These are phyloP conservation scores for Episyrphus balteatus DNA, from an alignment of 1,140 invertebrate genomes.

Conservation along the genomic window DNA sequence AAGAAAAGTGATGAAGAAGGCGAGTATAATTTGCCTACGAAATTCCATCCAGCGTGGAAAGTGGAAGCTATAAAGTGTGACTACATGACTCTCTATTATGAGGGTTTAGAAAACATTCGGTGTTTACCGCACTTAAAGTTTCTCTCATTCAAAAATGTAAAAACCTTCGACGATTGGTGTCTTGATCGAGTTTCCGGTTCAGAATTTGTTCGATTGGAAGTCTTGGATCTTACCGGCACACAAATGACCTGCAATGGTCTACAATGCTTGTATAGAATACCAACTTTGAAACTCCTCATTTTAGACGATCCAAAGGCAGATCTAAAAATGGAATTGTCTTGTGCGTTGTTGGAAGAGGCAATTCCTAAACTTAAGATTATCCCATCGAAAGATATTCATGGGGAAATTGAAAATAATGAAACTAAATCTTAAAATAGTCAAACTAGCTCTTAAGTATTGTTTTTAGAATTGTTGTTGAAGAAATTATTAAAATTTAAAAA, in stretches of 20 bases:
- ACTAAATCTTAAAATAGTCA: conserved; percentile 5
- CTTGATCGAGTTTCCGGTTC: conserved; percentile 51
- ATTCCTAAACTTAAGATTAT: conserved; percentile 33
- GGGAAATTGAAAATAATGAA: neutral
- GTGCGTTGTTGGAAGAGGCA: conserved; percentile 45
- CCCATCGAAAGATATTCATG: conserved; percentile 13
- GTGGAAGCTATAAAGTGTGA: conserved; percentile 59
- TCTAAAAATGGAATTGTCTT: conserved; percentile 44
- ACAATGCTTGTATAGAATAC: conserved; percentile 49
- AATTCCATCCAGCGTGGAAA: conserved; percentile 41
- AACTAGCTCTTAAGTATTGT: neutral
- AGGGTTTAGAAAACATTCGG: conserved; percentile 57
- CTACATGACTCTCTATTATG: conserved; percentile 50
- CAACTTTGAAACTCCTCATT: conserved; percentile 43
- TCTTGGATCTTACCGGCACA: conserved; percentile 62
- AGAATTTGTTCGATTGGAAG: conserved; percentile 49
- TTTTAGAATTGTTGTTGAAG: neutral
- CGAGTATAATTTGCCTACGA: conserved; percentile 43
- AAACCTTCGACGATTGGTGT: conserved; percentile 64
- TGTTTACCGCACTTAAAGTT: conserved; percentile 49
- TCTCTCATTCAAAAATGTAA: conserved; percentile 51
- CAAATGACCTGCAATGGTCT: conserved; percentile 53
- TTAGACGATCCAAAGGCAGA: conserved; percentile 39
- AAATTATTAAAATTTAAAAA: conserved; percentile 6
- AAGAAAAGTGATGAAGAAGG: conserved; percentile 39